Base-by-base conservation (phyloP, 2,113 vertebrate genomes). In the Mobula birostris region DNA sequence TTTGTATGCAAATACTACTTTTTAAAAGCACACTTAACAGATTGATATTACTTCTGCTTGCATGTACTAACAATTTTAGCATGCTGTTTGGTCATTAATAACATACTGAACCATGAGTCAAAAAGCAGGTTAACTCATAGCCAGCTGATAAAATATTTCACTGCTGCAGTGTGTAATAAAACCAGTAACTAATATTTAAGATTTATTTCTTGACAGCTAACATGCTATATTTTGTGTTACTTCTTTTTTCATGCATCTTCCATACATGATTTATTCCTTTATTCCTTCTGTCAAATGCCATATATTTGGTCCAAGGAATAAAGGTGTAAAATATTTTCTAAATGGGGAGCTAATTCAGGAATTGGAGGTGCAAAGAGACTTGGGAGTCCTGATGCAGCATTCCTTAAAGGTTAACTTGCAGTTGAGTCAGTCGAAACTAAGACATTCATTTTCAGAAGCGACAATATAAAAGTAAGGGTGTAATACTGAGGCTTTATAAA, bases 21-120 rank as follows among this genome's bases (percentile, higher is more conserved):
- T 76, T 93, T 56, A 93, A 48, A 74, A 74, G 21, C 12, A 40
- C 91, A 74, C 19, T 29, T 93, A 93, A 76, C 70, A 29, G 70
- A 72, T 93, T 72, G 74, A 76, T 76, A 24, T 74, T 40, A 21
- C 21, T 40, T 36, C 66, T 11, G 68, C 90, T 70, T 74, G 91
- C 70, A 56, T 76, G 74, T 76, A 93, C 91, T 93, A 93, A 93
- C 70, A 27, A 48, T 74, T 68, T 36, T 90, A 93, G 27, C 32
- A 27, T 76, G 68, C 91, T 56, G 21, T 74, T 72, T 74, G 21
- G 74, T 21, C 66, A 72, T 11, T 40, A 92, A 72, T 19, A 27
- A 36, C 24, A 56, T 6, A 70, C 14, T 91, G 7, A 68, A 70
- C 88, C 66, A n/a, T 48, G 80, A 83, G 70, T 56, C 70, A 56